Conservation (phyloP, 64 coral and sea anemone species). For the Pachyseris speciosa region DNA sequence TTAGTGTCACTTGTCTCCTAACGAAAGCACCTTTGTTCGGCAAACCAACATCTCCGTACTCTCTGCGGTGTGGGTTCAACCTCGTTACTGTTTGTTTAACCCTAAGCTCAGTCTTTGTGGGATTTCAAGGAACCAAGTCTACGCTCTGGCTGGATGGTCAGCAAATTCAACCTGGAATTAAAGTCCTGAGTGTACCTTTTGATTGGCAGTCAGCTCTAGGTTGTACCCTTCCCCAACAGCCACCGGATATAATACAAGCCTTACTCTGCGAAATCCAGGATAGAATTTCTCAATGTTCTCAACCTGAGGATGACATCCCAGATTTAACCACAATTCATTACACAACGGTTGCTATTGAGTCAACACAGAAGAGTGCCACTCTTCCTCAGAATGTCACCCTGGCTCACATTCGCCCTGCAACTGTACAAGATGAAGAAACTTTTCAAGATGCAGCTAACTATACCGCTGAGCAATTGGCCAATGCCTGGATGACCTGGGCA, state of each 20-base stretch:
- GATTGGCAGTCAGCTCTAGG: background rate
- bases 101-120: background rate
- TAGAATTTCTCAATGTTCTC: background rate
- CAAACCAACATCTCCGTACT: background rate
- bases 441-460: background rate
- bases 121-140: background rate
- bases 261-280: no score
- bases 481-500: background rate
- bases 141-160: background rate
- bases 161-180: constrained; percentile 35
- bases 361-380: background rate
- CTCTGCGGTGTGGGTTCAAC: background rate
- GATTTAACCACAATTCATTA: background rate
- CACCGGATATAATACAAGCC: background rate
- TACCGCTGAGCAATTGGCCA: background rate
- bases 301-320: no score
- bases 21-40: background rate
- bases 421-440: background rate
- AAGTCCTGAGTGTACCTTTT: constrained; percentile 23
- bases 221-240: background rate
- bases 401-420: background rate
- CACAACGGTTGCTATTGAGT: background rate
- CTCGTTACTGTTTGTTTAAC: background rate
- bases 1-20: constrained; percentile 16
- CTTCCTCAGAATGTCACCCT: background rate